Base-by-base conservation (phyloP, 2,113 vertebrate genomes). In the Nothobranchius kuhntae region DNA sequence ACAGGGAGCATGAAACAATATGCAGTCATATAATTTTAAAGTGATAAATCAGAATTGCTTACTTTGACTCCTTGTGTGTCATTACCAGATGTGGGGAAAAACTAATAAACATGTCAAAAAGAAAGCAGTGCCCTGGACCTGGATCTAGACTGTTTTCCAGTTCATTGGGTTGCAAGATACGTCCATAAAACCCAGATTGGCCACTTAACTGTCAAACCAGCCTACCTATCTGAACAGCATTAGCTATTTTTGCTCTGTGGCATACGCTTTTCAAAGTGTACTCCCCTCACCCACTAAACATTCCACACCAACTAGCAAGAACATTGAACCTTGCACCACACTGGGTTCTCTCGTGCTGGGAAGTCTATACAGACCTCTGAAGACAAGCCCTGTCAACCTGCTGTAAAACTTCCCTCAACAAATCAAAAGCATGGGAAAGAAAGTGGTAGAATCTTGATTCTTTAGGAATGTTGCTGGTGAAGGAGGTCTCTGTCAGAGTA, bases 291-390 rank as follows among this genome's bases (percentile, higher is more conserved):
- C 77, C 71, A 66, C 61, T 77, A 76, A 80, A 86, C 86, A 91
- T 91, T 91, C 86, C 87, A 87, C 89, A 91, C 82, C 72, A 59
- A 68, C 67, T 42, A 83, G 86, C 36, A 76, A 91, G 26, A 59
- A 38, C 89, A 88, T 91, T 91, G 83, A 88, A 88, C 59, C 14
- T 12, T 69, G 83, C 78, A 68, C 86, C 83, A 62, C 62, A 12
- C 68, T 38, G 77, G 82, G 78, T 70, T 54, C 65, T 50, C 45
- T 52, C 73, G 73, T 85, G 84, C 87, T 80, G 86, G 86, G 83
- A 89, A 89, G 84, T 91, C 83, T 87, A 75, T 80, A 64, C 0
- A 70, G 81, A 86, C 86, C 83, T 85, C 71, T 87, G 77, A 75
- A 82, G 72, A 14, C 10, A 12, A 67, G 72, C 26, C 75, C 80